Evolutionary conservation across 2,113 vertebrate genomes (phyloP).

Genomic region (Buteo buteo): DNA sequence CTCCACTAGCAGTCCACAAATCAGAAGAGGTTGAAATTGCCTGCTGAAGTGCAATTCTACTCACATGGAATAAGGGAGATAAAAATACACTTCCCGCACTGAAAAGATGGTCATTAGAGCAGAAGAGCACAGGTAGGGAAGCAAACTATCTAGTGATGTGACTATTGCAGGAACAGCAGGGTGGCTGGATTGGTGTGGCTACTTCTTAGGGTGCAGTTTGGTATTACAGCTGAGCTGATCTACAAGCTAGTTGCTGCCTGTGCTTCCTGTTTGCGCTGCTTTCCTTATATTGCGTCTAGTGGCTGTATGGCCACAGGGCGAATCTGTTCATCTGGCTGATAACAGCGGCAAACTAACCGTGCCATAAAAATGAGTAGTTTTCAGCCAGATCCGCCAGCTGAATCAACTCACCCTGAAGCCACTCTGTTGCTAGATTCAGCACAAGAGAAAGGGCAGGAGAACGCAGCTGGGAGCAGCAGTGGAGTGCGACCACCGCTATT

Average conservation of each 20-base stretch:
- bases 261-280: not conserved
- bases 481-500: not conserved
- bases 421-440: not conserved
- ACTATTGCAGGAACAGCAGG: not conserved
- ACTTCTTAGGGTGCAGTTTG: not conserved
- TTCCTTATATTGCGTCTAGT: not conserved
- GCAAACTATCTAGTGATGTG: not conserved
- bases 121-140: not conserved
- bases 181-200: not conserved
- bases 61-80: not conserved
- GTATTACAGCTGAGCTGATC: not conserved
- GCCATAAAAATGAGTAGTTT: not conserved
- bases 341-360: not conserved
- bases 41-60: not conserved
- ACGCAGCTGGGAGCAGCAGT: rapidly evolving
- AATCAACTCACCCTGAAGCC: not conserved
- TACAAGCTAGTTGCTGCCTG: not conserved
- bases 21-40: not conserved
- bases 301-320: not conserved
- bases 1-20: not conserved
- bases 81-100: not conserved
- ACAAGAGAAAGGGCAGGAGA: not conserved
- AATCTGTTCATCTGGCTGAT: not conserved
- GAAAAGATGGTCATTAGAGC: not conserved
- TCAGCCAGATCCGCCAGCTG: not conserved